Evolutionary conservation across 2,888 invertebrate genomes (phyloP), one percentile per base, ranked within the genome.

Genomic region (Drosophila helvetica): DNA sequence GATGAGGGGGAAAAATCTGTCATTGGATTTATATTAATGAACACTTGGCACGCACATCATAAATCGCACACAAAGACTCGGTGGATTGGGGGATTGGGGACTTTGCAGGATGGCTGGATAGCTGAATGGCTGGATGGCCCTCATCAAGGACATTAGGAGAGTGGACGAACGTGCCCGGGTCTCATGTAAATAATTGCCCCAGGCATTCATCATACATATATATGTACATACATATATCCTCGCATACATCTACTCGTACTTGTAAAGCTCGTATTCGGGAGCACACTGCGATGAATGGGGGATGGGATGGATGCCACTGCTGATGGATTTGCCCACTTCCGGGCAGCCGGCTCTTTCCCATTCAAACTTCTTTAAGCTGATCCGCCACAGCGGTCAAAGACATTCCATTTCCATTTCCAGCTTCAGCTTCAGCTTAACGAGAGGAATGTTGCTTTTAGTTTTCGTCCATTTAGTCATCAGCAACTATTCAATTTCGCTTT

Each of bases 11-110:
- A 50, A 50, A 57, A 60, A 75, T 76, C 75, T 80, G 66, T 88
- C 88, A 88, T 86, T 80, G 84, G 76, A 86, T 79, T 88, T 79
- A 85, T 83, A 83, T 85, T 87, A 83, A 83, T 83, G 83, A 85
- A 75, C 83, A 82, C 82, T 87, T 83, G 78, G 78, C 88, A 83
- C 88, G 86, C 83, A 83, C 88, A 87, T 87, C 83, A 85, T 87
- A 83, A 83, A 83, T 87, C 88, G 75, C 77, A 65, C 61, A 78
- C 85, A 75, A 84, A 58, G 51, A 50, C 33, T n/a, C 57, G 42
- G 30, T 17, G 25, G 22, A 7, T 19, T n/a, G 18, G 27, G 38
- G 17, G n/a, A 10, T 22, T 8, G 57, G n/a, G 52, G 38, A 9
- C 10, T 30, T 22, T 1, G 18, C 42, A 30, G 63, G 72, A 27